Conservation (phyloP, 2,888 invertebrate genomes). For the Scrobipalpa atriplicella region DNA sequence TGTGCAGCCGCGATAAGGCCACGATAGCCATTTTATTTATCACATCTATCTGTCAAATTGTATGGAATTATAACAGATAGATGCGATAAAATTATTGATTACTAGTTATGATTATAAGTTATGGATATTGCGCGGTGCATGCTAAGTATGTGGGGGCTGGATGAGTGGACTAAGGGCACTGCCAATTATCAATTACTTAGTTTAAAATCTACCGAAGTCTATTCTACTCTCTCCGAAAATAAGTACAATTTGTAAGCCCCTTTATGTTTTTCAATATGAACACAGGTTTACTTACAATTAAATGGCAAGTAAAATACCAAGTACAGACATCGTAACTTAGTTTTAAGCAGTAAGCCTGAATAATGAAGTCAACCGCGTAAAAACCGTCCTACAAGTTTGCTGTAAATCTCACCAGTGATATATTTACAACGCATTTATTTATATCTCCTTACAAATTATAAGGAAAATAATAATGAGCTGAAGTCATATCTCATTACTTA, state of each 20-base stretch:
- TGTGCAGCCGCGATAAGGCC: too few relatives aligned
- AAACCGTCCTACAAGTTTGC: constrained; percentile 48
- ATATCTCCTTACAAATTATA: constrained; percentile 66
- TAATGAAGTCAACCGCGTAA: constrained; percentile 33
- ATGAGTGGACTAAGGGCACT: too few relatives aligned
- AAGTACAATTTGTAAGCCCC: neutral
- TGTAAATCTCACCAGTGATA: constrained; percentile 65
- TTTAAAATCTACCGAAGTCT: too few relatives aligned
- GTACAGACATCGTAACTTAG: constrained; percentile 26
- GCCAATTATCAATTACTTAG: too few relatives aligned
- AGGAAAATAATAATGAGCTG: constrained; percentile 72
- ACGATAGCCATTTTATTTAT: too few relatives aligned
- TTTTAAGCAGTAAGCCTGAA: constrained; percentile 29
- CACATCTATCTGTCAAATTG: too few relatives aligned
- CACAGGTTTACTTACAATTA: constrained; percentile 15
- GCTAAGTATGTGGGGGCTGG: too few relatives aligned
- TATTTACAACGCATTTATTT: constrained; percentile 65
- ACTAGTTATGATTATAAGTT: too few relatives aligned
- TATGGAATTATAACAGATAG: too few relatives aligned
- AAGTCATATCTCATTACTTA: constrained; percentile 79
- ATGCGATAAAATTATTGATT: too few relatives aligned
- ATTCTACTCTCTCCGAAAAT: too few relatives aligned
- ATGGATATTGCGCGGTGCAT: too few relatives aligned
- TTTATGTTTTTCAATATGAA: neutral
- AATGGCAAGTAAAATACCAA: constrained; percentile 17